Evolutionary conservation across 2,888 invertebrate species (phyloP).

Genomic region (Ornithoptera alexandrae): DNA sequence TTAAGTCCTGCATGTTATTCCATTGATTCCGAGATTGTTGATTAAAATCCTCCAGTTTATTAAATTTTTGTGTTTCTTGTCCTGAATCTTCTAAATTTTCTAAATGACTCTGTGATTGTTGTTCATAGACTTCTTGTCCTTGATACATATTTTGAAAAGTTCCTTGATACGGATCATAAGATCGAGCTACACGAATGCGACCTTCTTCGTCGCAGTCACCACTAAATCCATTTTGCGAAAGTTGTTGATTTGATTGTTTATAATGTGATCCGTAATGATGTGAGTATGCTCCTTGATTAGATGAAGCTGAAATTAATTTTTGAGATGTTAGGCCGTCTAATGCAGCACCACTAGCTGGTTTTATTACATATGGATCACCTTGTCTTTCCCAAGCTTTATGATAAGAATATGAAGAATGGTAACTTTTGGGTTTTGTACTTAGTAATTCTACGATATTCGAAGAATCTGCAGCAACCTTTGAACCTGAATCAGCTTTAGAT

Average conservation of each 20-base stretch:
- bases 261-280: constrained; percentile 51
- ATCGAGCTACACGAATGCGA: constrained; percentile 57
- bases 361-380: constrained; percentile 73
- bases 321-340: constrained; percentile 49
- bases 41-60: constrained; percentile 33
- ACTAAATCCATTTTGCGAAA: constrained; percentile 39
- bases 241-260: constrained; percentile 47
- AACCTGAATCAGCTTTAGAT: constrained; percentile 33
- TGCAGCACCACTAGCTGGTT: constrained; percentile 49
- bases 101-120: constrained; percentile 35
- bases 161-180: constrained; percentile 43
- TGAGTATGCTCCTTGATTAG: constrained; percentile 43
- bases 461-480: constrained; percentile 35
- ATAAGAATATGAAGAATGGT: constrained; percentile 74
- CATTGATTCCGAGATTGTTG: constrained; percentile 37
- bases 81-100: constrained; percentile 34
- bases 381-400: constrained; percentile 77
- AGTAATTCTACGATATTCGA: constrained; percentile 45
- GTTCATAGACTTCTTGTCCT: constrained; percentile 33
- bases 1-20: constrained; percentile 39
- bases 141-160: constrained; percentile 38
- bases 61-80: constrained; percentile 40
- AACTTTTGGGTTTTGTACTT: constrained; percentile 63
- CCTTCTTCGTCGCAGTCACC: constrained; percentile 55
- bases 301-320: constrained; percentile 49